Conservation (phyloP, 2,113 vertebrate genomes). For the Sialia sialis region DNA sequence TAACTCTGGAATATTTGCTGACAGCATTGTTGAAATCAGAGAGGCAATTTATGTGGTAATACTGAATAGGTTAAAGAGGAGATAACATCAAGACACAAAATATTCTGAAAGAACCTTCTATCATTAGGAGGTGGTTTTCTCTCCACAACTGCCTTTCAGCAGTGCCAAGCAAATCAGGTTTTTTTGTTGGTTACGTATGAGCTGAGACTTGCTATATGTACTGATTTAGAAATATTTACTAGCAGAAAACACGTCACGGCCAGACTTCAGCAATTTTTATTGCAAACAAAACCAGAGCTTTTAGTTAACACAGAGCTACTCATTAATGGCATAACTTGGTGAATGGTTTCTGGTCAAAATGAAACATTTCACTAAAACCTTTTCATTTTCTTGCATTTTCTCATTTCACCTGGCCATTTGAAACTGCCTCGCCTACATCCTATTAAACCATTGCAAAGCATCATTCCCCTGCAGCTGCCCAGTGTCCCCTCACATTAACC, state of each 20-base stretch:
- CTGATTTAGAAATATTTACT: neutral
- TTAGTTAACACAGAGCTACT: neutral
- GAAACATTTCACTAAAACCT: neutral
- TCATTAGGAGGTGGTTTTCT: neutral
- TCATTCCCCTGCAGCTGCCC: neutral
- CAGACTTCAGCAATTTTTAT: neutral
- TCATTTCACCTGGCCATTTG: neutral
- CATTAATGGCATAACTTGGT: neutral
- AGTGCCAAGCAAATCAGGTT: neutral
- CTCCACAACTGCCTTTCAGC: neutral
- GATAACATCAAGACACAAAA: neutral
- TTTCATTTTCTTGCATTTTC: neutral
- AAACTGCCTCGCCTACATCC: neutral
- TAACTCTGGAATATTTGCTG: constrained; percentile 13
- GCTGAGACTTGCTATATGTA: neutral
- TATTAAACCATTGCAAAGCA: neutral
- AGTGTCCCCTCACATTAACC: neutral
- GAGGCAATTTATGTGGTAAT: neutral
- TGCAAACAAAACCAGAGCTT: neutral
- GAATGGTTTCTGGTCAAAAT: neutral
- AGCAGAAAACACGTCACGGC: neutral
- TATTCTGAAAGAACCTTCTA: neutral
- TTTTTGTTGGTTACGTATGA: neutral
- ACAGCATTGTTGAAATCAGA: neutral
- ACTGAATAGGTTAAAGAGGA: neutral